Base-by-base conservation (phyloP, 2,113 vertebrate species). In the Hirundichthys speculiger region DNA sequence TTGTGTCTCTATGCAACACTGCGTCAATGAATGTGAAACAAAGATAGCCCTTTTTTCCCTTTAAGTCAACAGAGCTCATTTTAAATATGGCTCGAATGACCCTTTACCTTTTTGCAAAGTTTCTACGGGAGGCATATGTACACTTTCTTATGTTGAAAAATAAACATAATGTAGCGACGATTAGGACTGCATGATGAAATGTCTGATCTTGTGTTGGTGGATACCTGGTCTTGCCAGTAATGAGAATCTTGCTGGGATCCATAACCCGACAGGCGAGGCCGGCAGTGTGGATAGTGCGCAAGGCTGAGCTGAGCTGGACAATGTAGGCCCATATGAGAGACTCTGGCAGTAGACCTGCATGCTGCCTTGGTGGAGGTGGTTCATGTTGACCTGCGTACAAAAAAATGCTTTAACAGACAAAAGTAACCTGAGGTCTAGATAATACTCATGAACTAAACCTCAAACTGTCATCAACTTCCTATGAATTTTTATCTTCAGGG, bases 251-350 rank as follows among this genome's bases (percentile, higher is more conserved):
- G 40, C 95, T 98, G 85, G 98, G 98, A 86, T 99, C 96, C 98
- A 99, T 98, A 68, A 98, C 96, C 41, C 97, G 93, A 86, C 97
- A 99, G 0, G 96, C 98, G 72, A 99, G 89, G 43, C 98, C 98
- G 5, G 96, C 97, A 2, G 98, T 99, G 82, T 99, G 98, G 87
- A 98, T 96, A 84, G 95, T 98, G 24, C 98, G 93, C 69, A 99
- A 79, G 0, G 98, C 98, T 2, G 98, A 99, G 80, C 96, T 99
- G 18, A 99, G 92, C 73, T 99, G 98, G 68, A 99, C 98, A 3
- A 99, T 96, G 61, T 99, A 99, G 1, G 98, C 98, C 98, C 98
- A 99, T 82, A 99, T 99, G 60, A 99, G 93, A 58, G 98, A 99
- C 77, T 99, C 98, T 0, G 98, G 97, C 51, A 99, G 92, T 69